Percentiles rank a stretch among this genome's conserved stretches.
Conservation (phyloP, 2,888 invertebrate genomes). For the Conchocele bisecta region DNA sequence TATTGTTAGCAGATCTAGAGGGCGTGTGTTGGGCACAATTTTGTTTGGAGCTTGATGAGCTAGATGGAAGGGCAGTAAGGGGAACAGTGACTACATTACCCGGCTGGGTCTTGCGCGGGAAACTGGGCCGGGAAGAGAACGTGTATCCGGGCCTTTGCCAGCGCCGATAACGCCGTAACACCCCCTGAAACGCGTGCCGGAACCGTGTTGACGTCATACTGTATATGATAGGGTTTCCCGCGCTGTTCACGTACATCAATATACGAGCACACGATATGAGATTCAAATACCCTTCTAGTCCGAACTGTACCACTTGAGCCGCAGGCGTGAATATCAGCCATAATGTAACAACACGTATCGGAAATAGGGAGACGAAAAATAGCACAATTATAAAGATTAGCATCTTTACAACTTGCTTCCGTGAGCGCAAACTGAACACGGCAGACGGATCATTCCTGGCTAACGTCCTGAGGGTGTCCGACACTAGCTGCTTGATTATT, state of each 20-base stretch:
- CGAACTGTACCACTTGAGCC: constrained; percentile 87
- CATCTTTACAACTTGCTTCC: constrained; percentile 74
- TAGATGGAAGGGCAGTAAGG: too few species aligned
- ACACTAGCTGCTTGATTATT: constrained; percentile 60
- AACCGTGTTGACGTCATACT: constrained; percentile 96
- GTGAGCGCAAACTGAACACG: constrained; percentile 32
- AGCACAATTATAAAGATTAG: constrained; percentile 85
- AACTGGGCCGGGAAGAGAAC: too few species aligned
- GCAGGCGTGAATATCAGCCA: constrained; percentile 92
- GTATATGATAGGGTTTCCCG: constrained; percentile 95
- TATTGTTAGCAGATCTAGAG: too few species aligned
- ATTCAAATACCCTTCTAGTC: constrained; percentile 92
- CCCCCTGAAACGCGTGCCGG: constrained; percentile 84
- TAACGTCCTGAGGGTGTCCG: constrained; percentile 30
- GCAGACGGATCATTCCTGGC: constrained; percentile 30
- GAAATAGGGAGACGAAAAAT: constrained; percentile 94
- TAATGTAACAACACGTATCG: constrained; percentile 93
- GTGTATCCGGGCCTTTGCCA: too few species aligned
- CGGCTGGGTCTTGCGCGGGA: too few species aligned
- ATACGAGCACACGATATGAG: constrained; percentile 91
- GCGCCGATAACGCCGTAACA: constrained; percentile 26
- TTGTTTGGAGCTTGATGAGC: too few species aligned
- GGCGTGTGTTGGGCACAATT: too few species aligned
- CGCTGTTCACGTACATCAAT: constrained; percentile 94
- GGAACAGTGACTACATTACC: too few species aligned